These are phyloP conservation scores for Cantharis rufa DNA, from an alignment of 2,888 invertebrate genomes.

Conservation along the genomic window DNA sequence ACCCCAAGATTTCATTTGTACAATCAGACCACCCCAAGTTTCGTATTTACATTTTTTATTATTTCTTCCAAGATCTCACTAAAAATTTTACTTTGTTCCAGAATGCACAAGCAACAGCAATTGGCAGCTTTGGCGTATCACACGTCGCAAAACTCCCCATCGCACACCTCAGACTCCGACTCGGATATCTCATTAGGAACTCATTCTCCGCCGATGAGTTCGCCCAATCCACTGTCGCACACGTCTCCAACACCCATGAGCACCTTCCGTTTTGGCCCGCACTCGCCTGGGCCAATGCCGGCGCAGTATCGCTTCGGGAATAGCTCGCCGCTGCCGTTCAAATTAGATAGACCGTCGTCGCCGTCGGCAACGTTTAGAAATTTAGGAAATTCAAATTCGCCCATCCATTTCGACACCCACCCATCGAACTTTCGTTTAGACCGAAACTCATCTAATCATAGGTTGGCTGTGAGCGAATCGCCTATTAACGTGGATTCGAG, in stretches of 20 bases:
- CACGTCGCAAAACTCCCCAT: slow-evolving; percentile 51
- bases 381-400: slow-evolving; percentile 22
- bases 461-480: slow-evolving; percentile 43
- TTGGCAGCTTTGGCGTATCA: slow-evolving; percentile 45
- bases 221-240: slow-evolving; percentile 51
- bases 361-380: slow-evolving; percentile 23
- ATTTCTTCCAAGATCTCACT: neutral
- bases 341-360: slow-evolving; percentile 30
- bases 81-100: slow-evolving; percentile 43
- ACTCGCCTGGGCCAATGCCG: slow-evolving; percentile 57
- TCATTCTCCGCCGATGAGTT: slow-evolving; percentile 53
- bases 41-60: neutral
- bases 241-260: slow-evolving; percentile 46
- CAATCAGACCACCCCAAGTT: neutral
- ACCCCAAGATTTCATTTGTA: neutral
- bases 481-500: slow-evolving; percentile 44
- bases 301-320: slow-evolving; percentile 53
- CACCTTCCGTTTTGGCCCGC: slow-evolving; percentile 54
- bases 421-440: slow-evolving; percentile 39
- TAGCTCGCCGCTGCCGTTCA: slow-evolving; percentile 44
- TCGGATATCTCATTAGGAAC: slow-evolving; percentile 56
- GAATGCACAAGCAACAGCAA: slow-evolving; percentile 55
- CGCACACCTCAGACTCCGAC: slow-evolving; percentile 53
- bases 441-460: slow-evolving; percentile 30
- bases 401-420: slow-evolving; percentile 13